Evolutionary conservation across 2,113 vertebrate species (phyloP).

Genomic region (Pleuronectes platessa): DNA sequence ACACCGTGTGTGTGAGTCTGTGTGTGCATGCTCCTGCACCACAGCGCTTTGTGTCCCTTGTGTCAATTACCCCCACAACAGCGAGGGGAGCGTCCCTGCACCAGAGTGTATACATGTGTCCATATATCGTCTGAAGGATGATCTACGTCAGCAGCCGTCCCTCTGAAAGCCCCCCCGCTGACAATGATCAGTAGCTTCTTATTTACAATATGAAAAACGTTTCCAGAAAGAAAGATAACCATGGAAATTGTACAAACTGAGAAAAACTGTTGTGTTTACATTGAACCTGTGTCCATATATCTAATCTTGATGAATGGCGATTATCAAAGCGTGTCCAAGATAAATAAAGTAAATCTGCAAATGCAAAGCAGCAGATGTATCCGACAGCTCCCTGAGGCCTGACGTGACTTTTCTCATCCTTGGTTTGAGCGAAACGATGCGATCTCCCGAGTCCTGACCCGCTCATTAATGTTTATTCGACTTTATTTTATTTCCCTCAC

Average conservation of each 20-base stretch:
- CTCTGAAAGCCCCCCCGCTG: too few species aligned
- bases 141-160: constrained; percentile 45
- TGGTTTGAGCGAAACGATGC: not conserved
- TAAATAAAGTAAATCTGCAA: not conserved
- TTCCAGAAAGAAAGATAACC: too few species aligned
- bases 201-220: too few species aligned
- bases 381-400: not conserved
- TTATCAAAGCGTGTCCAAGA: not conserved
- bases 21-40: not conserved
- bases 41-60: constrained; percentile 3
- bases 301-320: not conserved
- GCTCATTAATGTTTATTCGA: constrained; percentile 35
- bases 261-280: not conserved
- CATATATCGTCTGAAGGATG: not conserved
- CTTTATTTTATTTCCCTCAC: not conserved
- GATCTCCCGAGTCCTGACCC: constrained; percentile 9
- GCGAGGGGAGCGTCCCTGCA: constrained; percentile 9
- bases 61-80: constrained; percentile 5
- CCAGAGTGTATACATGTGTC: constrained; percentile 8
- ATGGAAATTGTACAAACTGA: not conserved
- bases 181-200: too few species aligned
- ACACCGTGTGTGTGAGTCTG: not conserved
- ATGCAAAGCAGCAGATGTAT: not conserved
- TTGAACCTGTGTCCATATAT: not conserved
- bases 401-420: constrained; percentile 15